phyloP scores from a whole-genome alignment of 2,797 vertebrate species.

The Tapera naevia region DNA sequence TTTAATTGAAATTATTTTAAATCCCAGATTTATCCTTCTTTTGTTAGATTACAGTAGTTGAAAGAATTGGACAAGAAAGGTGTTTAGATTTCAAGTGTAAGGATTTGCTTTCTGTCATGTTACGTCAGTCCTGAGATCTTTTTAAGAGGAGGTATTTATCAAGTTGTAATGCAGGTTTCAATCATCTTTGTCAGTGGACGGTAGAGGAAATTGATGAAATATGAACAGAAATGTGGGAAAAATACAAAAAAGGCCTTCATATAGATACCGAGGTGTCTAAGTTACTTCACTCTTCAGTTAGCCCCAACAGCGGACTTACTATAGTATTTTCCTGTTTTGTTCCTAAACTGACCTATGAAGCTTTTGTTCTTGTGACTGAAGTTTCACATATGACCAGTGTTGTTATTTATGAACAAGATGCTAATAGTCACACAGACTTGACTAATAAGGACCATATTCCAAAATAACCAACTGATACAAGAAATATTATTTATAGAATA shows the following conservation, averaged over 20 bases:
- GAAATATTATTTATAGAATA: neutral
- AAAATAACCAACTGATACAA: neutral
- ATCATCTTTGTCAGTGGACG: neutral
- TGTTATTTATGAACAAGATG: neutral
- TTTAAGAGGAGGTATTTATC: neutral
- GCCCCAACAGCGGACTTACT: neutral
- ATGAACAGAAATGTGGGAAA: neutral
- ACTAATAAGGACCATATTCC: neutral
- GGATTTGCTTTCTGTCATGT: neutral
- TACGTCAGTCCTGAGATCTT: neutral
- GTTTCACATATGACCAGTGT: neutral
- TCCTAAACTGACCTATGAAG: neutral
- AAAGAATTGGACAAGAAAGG: neutral
- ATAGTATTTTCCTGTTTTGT: neutral
- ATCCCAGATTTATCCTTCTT: neutral
- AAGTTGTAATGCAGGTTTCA: neutral
- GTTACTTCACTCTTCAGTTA: neutral
- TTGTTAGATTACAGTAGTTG: neutral
- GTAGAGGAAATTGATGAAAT: neutral
- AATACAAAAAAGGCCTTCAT: neutral
- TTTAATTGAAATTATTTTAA: neutral
- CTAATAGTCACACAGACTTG: neutral
- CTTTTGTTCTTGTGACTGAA: neutral
- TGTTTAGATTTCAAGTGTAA: neutral
- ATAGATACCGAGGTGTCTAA: fast-evolving